Evolutionary conservation across 1,140 invertebrate species (phyloP).

Genomic region (Formica exsecta): DNA sequence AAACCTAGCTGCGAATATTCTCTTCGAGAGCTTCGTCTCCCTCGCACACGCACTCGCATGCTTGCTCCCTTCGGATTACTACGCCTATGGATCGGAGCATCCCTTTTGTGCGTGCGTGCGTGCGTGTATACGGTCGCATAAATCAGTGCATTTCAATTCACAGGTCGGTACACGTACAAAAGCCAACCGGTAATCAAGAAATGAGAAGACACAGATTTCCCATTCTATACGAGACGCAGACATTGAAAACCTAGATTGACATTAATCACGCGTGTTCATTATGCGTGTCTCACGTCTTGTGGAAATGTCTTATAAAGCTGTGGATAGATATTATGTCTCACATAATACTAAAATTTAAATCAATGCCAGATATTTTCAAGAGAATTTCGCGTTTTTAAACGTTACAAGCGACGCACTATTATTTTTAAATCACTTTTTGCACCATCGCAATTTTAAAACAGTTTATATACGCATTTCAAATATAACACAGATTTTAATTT

Average conservation of each 20-base stretch:
- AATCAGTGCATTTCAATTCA: constrained; percentile 52
- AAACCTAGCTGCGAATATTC: constrained; percentile 38
- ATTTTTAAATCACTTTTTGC: neutral
- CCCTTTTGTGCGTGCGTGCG: constrained; percentile 22
- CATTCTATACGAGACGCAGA: neutral
- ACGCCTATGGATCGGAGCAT: constrained; percentile 22
- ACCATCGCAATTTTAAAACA: constrained; percentile 1
- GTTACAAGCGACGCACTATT: neutral
- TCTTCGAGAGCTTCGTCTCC: constrained; percentile 15
- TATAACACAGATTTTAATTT: neutral
- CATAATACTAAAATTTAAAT: neutral
- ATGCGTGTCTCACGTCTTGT: neutral
- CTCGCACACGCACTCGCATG: neutral
- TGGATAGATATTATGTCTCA: neutral
- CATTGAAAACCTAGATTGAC: neutral
- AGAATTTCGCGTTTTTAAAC: neutral
- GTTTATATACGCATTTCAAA: constrained; percentile 19
- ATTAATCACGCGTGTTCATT: constrained; percentile 1
- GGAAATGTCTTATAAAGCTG: neutral
- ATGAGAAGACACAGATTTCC: neutral
- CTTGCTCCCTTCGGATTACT: constrained; percentile 23
- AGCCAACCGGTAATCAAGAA: neutral
- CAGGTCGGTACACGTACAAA: neutral
- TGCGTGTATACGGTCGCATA: neutral
- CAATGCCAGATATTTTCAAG: neutral